Evolutionary conservation across 2,888 invertebrate species (phyloP), one percentile per base, ranked within the genome.

Genomic region (Melipona bicolor): DNA sequence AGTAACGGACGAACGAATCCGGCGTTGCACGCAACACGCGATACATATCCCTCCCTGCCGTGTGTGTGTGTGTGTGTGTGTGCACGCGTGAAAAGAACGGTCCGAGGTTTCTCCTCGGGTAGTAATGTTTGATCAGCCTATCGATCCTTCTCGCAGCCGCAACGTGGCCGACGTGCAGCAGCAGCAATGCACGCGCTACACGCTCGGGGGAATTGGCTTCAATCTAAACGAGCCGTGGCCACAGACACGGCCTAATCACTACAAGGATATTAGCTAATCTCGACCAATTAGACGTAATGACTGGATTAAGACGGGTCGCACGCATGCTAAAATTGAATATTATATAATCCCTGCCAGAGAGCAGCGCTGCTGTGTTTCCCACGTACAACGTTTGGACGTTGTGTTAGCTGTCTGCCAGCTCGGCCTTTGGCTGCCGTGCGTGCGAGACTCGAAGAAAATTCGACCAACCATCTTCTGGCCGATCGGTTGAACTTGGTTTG

Each of bases 201-300:
- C 84, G 85, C 89, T 87, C 90, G 74, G 73, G 89, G 89, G 90
- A 90, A 90, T 90, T 90, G 86, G 84, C 85, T 90, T 88, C 90
- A 88, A 88, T 90, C 87, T 90, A 87, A 90, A 89, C 88, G 90
- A 90, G 88, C 87, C 90, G 88, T 83, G 81, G 83, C 86, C 74
- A 84, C 85, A 89, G 87, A 90, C 89, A 88, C 90, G 86, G 86
- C 83, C 90, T 90, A 90, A 90, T 90, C 90, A 87, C 89, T 89
- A 90, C 89, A 83, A 87, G 88, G 90, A 90, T 90, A 91, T 91
- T 91, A 90, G 90, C 91, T 90, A 90, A 92, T 91, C 90, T 88
- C 90, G 85, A 88, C 90, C 91, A 91, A 91, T 91, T 91, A 91
- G 89, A 88, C 88, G 85, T 90, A 92, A 92, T 91, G 88, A 90